Base-by-base conservation (phyloP, 2,888 invertebrate genomes). In the Anthophora plumipes region DNA sequence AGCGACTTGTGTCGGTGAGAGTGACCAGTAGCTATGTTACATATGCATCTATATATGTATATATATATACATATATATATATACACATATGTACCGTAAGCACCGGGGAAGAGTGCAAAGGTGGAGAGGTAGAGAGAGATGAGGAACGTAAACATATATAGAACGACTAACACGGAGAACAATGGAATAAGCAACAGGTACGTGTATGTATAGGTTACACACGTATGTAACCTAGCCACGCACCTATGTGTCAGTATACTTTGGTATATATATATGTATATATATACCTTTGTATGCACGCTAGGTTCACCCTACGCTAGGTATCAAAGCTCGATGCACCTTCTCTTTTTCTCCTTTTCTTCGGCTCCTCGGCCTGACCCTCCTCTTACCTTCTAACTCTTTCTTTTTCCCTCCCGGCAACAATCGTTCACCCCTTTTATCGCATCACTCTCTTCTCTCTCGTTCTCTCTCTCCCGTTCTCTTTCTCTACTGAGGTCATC, bases 101-200 rank as follows among this genome's bases (percentile, higher is more conserved):
- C 48, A 48, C 55, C 60, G 66, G 70, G 69, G 17, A 63, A 57
- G 60, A 68, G 73, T 48, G 59, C n/a, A 69, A 64, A 52, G 81
- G 73, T 31, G 77, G 64, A 57, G 60, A 61, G n/a, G 75, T 43
- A 46, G 80, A 59, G 63, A 66, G 66, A 66, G 84, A 73, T 57
- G 71, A 82, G 75, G 50, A 72, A 46, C 54, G 74, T 48, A 50
- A 37, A 71, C 60, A 57, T 75, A 69, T 54, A 68, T 39, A 67
- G 41, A 55, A 72, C 81, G 72, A 69, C 78, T 66, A 76, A 71
- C 78, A 60, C 76, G 67, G 63, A 52, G 84, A 84, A 85, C 82
- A 85, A 84, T 76, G 85, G 89, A 89, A 89, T 88, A 87, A 91
- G 92, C 92, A 92, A 92, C 92, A 92, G 92, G 92, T 92, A 89